Base-by-base conservation (phyloP, 2,888 invertebrate species). In the Synergus umbraculus region DNA sequence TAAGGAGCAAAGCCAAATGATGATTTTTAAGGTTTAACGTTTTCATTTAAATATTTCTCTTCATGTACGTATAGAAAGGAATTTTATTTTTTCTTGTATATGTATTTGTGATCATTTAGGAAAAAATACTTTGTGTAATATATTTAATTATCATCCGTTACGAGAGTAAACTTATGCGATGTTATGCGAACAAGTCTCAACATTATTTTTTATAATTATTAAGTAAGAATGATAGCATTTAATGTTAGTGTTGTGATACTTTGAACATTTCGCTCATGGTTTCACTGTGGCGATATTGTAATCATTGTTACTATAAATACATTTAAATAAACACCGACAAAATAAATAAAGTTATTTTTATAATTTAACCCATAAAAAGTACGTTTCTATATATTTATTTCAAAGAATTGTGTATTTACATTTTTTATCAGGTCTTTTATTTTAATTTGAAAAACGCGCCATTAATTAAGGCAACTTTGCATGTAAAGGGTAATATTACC, bases 151-250 rank as follows among this genome's bases (percentile, higher is more conserved):
- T 73, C 54, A 54, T 37, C 54, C 49, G 49, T 54, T 41, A 54
- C 37, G 54, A 37, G 54, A n/a, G n/a, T 49, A 49, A 49, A n/a
- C 54, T n/a, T 46, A 46, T 3, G 43, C 43, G 43, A n/a, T n/a
- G 41, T 49, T 15, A 8, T 73, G 29, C 49, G 73, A 54, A 13
- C 13, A 54, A 54, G 73, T 37, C 13, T 73, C 22, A 37, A 73
- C 8, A 37, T 73, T 73, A 73, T 73, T 73, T 73, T 73, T 73
- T 73, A 73, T 73, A 73, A 73, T 73, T 73, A 22, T 69, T 46
- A 69, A 8, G n/a, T 8, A 49, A 73, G 49, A 37, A 49, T 73
- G 46, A 29, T 49, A 49, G 69, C 49, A n/a, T 54, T 54, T 54
- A 73, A 73, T 46, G 49, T 69, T n/a, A 69, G 29, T 29, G 3